A percentile compares a stretch with the other conserved stretches of the same genome.
Conservation (phyloP, 2,113 vertebrate genomes). For the Ceuthmochares aereus region DNA sequence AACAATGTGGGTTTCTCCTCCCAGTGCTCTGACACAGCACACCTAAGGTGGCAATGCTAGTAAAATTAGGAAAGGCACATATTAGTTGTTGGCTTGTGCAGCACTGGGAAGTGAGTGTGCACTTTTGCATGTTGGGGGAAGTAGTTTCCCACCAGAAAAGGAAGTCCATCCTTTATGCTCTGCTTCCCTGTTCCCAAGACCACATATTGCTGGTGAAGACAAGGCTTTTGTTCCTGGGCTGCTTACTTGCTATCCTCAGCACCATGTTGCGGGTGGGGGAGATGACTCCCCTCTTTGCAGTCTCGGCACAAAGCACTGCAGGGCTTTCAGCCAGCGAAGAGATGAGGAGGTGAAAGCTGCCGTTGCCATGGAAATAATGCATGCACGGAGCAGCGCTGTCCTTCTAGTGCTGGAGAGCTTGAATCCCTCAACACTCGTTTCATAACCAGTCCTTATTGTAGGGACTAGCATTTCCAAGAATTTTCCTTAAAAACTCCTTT, state of each 20-base stretch:
- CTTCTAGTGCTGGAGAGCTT: not conserved
- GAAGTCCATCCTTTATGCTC: not conserved
- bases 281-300: conserved; percentile 70
- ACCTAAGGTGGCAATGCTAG: not conserved
- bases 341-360: conserved; percentile 62
- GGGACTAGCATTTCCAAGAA: not conserved
- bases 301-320: conserved; percentile 79
- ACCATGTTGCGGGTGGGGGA: not conserved
- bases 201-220: not conserved
- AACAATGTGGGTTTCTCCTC: rapidly evolving
- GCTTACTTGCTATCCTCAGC: not conserved
- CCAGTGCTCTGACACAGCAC: not conserved
- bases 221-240: conserved; percentile 39
- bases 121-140: not conserved
- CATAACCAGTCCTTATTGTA: not conserved
- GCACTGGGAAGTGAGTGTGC: not conserved
- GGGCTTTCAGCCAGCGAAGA: conserved; percentile 69
- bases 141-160: not conserved
- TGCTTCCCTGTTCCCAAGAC: not conserved
- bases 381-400: conserved; percentile 31
- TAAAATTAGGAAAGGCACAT: not conserved
- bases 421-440: not conserved
- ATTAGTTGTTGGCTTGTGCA: not conserved
- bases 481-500: not conserved
- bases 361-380: conserved; percentile 76